phyloP scores from a whole-genome alignment of 2,113 vertebrate species.

The Loxodonta africana region DNA sequence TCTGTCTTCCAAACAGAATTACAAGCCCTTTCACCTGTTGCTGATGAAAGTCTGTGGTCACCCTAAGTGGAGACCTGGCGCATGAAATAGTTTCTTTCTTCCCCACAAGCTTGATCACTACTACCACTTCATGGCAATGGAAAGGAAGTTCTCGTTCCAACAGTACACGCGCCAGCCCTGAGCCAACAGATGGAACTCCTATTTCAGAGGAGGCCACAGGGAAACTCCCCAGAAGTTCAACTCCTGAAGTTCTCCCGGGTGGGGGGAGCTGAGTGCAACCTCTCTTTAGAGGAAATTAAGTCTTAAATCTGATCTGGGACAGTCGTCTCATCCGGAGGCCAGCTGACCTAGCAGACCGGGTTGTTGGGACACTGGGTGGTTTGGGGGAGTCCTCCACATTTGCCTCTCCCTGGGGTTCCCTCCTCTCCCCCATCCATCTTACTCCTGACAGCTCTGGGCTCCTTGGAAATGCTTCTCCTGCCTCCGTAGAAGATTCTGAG shows the following conservation, averaged over 20 bases:
- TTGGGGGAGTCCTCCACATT: background rate
- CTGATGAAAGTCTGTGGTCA: background rate
- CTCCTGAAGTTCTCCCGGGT: background rate
- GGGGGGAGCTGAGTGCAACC: background rate
- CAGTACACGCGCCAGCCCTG: background rate
- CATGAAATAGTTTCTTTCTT: background rate
- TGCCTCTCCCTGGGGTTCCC: background rate
- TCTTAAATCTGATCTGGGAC: background rate
- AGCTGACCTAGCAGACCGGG: background rate
- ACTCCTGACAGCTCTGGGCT: background rate
- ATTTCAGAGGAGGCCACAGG: background rate
- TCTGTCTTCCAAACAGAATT: background rate
- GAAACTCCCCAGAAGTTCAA: slow-evolving; percentile 35
- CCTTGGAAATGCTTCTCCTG: background rate
- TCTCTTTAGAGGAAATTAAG: background rate
- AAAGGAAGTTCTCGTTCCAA: background rate
- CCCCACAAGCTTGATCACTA: background rate
- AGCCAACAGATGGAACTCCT: slow-evolving; percentile 44
- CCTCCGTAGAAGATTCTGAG: background rate
- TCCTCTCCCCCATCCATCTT: background rate
- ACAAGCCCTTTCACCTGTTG: background rate
- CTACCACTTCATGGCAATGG: background rate
- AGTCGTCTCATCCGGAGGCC: background rate
- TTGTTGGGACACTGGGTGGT: background rate
- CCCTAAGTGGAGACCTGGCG: background rate